Conservation (phyloP, 1,140 invertebrate species). For the Lepidurus arcticus region DNA sequence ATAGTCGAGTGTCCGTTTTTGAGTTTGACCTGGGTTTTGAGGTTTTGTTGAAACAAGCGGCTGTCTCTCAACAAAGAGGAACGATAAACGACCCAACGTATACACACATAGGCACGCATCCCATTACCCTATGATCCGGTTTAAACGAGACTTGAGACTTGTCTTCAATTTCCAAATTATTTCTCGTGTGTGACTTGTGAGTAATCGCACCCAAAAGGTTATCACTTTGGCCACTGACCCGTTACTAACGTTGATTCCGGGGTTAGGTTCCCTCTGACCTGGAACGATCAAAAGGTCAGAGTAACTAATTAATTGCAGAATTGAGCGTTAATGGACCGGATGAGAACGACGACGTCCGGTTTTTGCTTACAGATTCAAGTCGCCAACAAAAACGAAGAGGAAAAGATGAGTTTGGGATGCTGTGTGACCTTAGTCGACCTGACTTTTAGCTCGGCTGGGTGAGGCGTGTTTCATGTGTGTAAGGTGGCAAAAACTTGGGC, state of each 20-base stretch:
- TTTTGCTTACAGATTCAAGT: background rate
- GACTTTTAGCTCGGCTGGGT: background rate
- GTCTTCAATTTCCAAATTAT: no score
- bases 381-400: background rate
- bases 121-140: background rate
- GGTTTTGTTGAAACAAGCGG: background rate
- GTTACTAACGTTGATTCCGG: background rate
- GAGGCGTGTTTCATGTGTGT: background rate
- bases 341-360: background rate
- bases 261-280: background rate
- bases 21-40: background rate
- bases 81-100: background rate
- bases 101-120: background rate
- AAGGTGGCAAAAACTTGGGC: background rate
- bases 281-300: conserved; percentile 4
- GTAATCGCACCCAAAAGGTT: background rate
- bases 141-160: background rate
- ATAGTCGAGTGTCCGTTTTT: background rate
- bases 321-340: background rate
- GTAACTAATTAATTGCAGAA: background rate
- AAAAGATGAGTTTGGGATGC: conserved; percentile 17
- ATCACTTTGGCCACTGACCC: background rate
- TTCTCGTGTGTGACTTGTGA: no score
- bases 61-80: background rate
- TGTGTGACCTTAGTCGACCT: conserved; percentile 17